Evolutionary conservation across 2,888 invertebrate genomes (phyloP).

Genomic region (Zaprionus bogoriensis): DNA sequence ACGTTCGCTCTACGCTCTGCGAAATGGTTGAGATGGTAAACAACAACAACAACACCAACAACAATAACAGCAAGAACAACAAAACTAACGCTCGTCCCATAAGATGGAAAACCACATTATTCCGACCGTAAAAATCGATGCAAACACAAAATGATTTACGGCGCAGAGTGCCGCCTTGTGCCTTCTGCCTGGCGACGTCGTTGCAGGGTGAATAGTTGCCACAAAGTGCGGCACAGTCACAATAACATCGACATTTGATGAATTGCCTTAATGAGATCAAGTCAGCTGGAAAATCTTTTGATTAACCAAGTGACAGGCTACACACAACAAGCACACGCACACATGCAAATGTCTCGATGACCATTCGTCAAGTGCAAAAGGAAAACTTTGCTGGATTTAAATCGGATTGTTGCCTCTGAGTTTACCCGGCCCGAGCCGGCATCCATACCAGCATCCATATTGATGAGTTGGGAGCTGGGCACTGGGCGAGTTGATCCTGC

Average conservation of each 20-base stretch:
- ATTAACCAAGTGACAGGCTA: slow-evolving; percentile 52
- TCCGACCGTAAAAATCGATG: slow-evolving; percentile 56
- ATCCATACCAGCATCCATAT: slow-evolving; percentile 10
- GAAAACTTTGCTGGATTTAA: slow-evolving; percentile 29
- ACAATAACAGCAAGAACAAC: neutral
- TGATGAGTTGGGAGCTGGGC: slow-evolving; percentile 22
- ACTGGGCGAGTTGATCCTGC: slow-evolving; percentile 7
- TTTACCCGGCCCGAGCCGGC: neutral
- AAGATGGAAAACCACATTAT: slow-evolving; percentile 26
- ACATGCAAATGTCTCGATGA: slow-evolving; percentile 9
- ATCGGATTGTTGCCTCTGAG: slow-evolving; percentile 11
- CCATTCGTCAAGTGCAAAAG: slow-evolving; percentile 53
- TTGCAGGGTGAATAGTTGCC: slow-evolving; percentile 45
- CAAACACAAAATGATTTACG: slow-evolving; percentile 57
- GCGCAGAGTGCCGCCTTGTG: slow-evolving; percentile 21
- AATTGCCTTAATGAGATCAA: slow-evolving; percentile 76
- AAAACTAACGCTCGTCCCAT: slow-evolving; percentile 10
- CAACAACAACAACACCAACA: neutral
- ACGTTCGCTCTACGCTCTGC: slow-evolving; percentile 51
- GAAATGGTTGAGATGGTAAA: slow-evolving; percentile 12
- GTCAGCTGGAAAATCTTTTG: slow-evolving; percentile 77
- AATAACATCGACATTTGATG: slow-evolving; percentile 56
- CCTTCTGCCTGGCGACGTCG: slow-evolving; percentile 25
- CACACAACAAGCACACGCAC: slow-evolving; percentile 1
- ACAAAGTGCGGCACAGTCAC: slow-evolving; percentile 29